Conservation (phyloP, 2,113 vertebrate species). For the Phyllostomus discolor region DNA sequence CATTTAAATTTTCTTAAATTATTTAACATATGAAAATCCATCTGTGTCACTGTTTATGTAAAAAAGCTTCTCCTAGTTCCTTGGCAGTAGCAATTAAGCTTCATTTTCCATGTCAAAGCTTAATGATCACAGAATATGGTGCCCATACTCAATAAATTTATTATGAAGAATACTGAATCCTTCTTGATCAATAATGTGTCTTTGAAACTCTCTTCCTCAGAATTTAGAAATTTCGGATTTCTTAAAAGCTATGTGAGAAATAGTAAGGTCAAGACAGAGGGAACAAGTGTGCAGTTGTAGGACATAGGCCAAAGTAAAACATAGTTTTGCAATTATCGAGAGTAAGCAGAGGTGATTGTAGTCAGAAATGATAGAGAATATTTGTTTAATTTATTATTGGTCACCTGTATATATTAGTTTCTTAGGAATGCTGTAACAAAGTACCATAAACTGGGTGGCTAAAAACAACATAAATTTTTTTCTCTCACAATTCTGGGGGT, state of each 20-base stretch:
- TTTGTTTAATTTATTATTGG: background rate
- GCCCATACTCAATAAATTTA: background rate
- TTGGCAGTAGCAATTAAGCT: background rate
- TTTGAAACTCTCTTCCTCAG: background rate
- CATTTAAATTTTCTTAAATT: conserved; percentile 46
- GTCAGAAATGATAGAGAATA: background rate
- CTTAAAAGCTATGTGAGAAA: background rate
- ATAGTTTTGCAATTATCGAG: background rate
- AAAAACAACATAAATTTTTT: background rate
- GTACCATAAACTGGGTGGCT: background rate
- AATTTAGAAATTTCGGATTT: background rate
- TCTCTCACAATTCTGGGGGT: background rate
- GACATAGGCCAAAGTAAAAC: background rate
- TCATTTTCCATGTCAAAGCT: conserved; percentile 21
- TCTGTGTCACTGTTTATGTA: conserved; percentile 42
- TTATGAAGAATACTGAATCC: background rate
- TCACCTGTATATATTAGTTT: background rate
- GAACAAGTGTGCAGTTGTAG: background rate
- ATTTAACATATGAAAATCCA: conserved; percentile 50
- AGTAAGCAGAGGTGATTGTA: background rate
- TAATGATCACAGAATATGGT: conserved; percentile 16
- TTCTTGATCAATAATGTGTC: background rate
- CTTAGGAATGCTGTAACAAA: background rate
- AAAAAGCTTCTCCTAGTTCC: conserved; percentile 30
- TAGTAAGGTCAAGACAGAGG: background rate